phyloP scores from a whole-genome alignment of 2,797 vertebrate genomes.

The Heteromormyrus szaboi region DNA sequence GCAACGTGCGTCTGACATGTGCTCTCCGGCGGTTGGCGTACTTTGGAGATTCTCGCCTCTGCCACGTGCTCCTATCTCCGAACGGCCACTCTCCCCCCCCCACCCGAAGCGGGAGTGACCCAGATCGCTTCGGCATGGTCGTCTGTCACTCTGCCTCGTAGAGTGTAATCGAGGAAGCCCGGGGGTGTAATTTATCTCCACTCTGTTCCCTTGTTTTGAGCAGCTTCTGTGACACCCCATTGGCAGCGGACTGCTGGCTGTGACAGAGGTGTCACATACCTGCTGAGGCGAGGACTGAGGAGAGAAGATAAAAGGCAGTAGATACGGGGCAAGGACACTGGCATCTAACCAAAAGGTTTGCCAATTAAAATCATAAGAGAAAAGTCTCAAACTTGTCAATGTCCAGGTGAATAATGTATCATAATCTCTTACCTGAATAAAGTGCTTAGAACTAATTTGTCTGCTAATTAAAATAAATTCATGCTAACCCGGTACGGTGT shows the following conservation, averaged over 20 bases:
- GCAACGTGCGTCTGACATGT: neutral
- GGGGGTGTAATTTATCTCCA: conserved; percentile 2
- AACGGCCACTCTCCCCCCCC: neutral
- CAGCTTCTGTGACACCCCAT: neutral
- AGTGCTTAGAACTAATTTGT: neutral
- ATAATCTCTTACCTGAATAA: neutral
- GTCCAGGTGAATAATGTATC: neutral
- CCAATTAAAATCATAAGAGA: neutral
- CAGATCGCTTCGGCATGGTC: neutral
- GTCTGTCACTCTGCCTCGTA: neutral
- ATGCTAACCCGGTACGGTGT: neutral
- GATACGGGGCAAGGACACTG: neutral
- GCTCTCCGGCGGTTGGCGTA: neutral
- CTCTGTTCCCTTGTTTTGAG: neutral
- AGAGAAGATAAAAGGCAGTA: neutral
- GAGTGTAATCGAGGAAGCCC: neutral
- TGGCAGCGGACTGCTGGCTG: neutral
- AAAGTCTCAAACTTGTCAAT: neutral
- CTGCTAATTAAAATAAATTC: neutral
- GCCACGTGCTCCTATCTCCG: neutral
- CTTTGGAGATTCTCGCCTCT: neutral
- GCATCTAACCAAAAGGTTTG: neutral
- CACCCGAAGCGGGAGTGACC: neutral
- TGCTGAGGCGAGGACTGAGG: neutral
- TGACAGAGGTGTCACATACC: conserved; percentile 7